These are phyloP conservation scores for Balaeniceps rex DNA, from an alignment of 2,113 vertebrate genomes.

Conservation along the genomic window DNA sequence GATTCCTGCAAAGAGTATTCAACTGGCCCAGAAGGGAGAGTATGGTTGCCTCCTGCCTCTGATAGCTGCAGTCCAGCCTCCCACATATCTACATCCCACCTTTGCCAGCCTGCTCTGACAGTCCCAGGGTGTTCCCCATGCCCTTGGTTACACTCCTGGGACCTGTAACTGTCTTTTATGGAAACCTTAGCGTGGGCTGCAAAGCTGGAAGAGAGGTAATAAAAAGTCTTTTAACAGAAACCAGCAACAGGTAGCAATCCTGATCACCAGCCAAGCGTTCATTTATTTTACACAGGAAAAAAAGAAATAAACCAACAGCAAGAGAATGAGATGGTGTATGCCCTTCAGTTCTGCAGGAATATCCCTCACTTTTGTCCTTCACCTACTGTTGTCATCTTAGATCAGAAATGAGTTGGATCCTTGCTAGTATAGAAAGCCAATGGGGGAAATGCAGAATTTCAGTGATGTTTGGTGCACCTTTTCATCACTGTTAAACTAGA, in stretches of 20 bases:
- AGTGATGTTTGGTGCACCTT: neutral
- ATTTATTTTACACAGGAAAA: neutral
- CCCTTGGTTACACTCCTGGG: neutral
- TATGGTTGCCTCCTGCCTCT: neutral
- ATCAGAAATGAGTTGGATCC: neutral
- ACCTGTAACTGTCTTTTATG: neutral
- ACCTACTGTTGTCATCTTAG: neutral
- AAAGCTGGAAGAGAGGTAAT: neutral
- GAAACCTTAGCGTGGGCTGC: neutral
- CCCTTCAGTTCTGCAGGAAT: neutral
- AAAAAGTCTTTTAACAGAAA: neutral
- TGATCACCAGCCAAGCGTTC: neutral
- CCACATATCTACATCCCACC: neutral
- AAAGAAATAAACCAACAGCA: neutral
- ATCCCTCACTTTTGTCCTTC: neutral
- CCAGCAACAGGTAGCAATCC: neutral
- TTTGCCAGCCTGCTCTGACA: neutral
- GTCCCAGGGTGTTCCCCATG: neutral
- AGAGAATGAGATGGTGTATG: neutral
- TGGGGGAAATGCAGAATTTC: neutral
- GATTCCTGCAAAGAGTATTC: neutral
- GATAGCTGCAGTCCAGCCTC: neutral
- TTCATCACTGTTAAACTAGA: neutral
- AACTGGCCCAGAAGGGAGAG: neutral
- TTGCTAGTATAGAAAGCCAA: neutral